These are phyloP conservation scores for Bergia sp. DNA, from an alignment of 92 coral and sea anemone genomes.

Conservation along the genomic window DNA sequence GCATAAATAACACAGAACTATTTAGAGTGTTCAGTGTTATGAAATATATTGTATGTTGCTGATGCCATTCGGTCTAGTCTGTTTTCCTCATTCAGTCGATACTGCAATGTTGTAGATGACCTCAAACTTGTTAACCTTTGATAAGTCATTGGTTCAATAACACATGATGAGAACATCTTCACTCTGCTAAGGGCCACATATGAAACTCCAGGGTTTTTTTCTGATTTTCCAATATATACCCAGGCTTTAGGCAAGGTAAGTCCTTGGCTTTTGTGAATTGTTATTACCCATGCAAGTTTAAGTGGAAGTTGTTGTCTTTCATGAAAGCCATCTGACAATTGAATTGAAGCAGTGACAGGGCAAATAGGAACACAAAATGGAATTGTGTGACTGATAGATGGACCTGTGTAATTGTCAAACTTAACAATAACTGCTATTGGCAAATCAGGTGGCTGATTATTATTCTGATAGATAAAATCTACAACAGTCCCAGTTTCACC, in stretches of 20 bases:
- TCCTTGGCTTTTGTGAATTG: too few relatives aligned
- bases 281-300: constrained; percentile 35
- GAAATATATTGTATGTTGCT: too few relatives aligned
- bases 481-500: not conserved
- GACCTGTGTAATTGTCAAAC: constrained; percentile 3
- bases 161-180: constrained; percentile 16
- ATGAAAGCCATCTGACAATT: not conserved
- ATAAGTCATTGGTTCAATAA: too few relatives aligned
- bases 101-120: constrained; percentile 29
- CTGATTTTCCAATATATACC: constrained; percentile 47
- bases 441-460: not conserved
- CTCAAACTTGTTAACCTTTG: constrained; percentile 37
- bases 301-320: constrained; percentile 18
- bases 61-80: not conserved
- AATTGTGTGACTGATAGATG: constrained; percentile 24
- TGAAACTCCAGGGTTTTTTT: constrained; percentile 21
- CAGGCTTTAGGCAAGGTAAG: constrained; percentile 13
- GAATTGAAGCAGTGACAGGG: too few relatives aligned
- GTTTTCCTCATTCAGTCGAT: constrained; percentile 40
- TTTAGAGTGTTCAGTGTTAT: not conserved
- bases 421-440: too few relatives aligned
- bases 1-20: not conserved
- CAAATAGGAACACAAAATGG: not conserved
- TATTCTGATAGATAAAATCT: constrained; percentile 26
- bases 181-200: constrained; percentile 49